These are phyloP conservation scores for Melinaea menophilus DNA, from an alignment of 2,888 invertebrate species.

Conservation along the genomic window DNA sequence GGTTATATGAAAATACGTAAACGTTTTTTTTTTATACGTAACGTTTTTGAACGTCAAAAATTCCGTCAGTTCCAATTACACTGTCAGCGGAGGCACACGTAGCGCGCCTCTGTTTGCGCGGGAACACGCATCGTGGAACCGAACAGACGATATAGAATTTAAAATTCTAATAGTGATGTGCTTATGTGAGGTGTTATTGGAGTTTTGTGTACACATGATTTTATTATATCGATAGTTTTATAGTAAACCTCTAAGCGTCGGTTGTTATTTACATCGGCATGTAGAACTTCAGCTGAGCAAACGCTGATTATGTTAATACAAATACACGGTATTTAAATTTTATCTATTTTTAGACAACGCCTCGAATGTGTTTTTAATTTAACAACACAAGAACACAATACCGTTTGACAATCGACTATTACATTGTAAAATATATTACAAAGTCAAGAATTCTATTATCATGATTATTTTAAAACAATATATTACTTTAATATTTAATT, in stretches of 20 bases:
- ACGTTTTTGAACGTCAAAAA: conserved; percentile 14
- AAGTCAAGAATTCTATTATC: too few relatives aligned
- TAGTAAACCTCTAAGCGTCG: conserved; percentile 1
- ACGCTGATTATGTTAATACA: conserved; percentile 3
- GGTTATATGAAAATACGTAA: conserved; percentile 2
- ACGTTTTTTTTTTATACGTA: background rate
- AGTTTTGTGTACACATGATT: background rate
- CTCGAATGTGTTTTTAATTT: conserved; percentile 2
- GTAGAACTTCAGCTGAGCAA: conserved; percentile 3
- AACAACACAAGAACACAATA: background rate
- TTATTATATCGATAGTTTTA: background rate
- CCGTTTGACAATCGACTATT: too few relatives aligned
- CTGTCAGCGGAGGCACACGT: conserved; percentile 45
- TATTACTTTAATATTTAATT: too few relatives aligned
- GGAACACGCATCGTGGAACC: conserved; percentile 42
- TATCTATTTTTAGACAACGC: conserved; percentile 1
- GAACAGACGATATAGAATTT: too few relatives aligned
- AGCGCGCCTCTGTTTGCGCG: conserved; percentile 49
- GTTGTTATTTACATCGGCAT: background rate
- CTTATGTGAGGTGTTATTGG: background rate
- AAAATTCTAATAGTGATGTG: too few relatives aligned
- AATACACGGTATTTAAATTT: conserved; percentile 1
- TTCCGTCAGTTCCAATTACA: conserved; percentile 46
- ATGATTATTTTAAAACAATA: too few relatives aligned
- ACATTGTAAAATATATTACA: too few relatives aligned